A percentile compares a stretch with the other conserved stretches of the same genome.
Conservation (phyloP, 1,140 invertebrate genomes). For the Chironomus striatipennis region DNA sequence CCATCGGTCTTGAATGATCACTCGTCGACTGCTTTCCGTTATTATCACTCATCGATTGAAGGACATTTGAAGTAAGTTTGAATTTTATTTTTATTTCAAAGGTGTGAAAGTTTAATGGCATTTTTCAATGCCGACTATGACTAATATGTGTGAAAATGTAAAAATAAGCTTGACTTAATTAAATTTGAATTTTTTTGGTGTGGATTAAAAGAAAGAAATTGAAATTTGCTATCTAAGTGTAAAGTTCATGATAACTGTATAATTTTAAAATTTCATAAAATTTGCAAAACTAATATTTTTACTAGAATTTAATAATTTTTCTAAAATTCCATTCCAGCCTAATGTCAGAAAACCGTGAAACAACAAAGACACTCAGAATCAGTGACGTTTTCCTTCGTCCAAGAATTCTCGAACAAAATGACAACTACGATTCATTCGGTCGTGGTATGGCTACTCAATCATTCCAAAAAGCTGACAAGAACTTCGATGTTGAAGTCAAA, state of each 20-base stretch:
- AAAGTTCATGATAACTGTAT: no score
- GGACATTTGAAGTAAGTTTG: conserved; percentile 61
- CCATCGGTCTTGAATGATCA: conserved; percentile 76
- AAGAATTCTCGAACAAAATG: conserved; percentile 46
- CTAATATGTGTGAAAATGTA: no score
- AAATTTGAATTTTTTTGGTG: not conserved
- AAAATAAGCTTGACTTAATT: not conserved
- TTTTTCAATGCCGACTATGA: not conserved
- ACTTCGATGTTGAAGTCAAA: conserved; percentile 67
- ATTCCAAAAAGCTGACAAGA: conserved; percentile 59
- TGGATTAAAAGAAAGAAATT: no score
- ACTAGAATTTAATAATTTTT: no score
- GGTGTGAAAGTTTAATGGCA: no score
- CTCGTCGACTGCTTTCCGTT: conserved; percentile 76
- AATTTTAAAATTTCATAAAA: not conserved
- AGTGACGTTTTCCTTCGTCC: conserved; percentile 71
- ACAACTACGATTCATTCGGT: conserved; percentile 61
- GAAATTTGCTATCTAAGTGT: not conserved
- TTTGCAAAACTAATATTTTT: no score
- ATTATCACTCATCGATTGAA: conserved; percentile 76
- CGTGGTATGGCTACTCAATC: conserved; percentile 62
- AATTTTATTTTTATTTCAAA: not conserved
- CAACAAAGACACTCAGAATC: conserved; percentile 51
- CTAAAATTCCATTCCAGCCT: conserved; percentile 32
- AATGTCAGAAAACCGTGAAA: conserved; percentile 51